Percentiles rank a stretch among this genome's conserved stretches.
Conservation (phyloP, 2,888 invertebrate species). For the Polydrusus pterygomalis region DNA sequence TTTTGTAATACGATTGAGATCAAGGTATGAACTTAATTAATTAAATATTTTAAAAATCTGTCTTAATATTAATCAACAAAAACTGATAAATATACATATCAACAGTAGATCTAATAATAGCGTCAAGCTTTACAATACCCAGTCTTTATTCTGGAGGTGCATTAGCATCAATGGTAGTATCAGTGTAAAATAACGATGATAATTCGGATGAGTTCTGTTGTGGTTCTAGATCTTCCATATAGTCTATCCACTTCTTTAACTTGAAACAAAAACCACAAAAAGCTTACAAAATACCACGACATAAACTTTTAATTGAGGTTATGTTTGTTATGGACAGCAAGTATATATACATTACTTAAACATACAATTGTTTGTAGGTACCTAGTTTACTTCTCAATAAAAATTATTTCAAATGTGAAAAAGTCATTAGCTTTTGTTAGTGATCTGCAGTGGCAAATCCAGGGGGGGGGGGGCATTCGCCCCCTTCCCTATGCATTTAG, state of each 20-base stretch:
- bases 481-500: too few species aligned
- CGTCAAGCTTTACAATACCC: too few species aligned
- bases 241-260: conserved; percentile 32
- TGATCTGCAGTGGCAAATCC: too few species aligned
- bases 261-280: neutral
- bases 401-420: too few species aligned
- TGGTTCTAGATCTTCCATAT: conserved; percentile 8
- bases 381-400: neutral
- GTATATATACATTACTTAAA: neutral
- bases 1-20: neutral
- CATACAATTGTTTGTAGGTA: too few species aligned
- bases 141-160: too few species aligned
- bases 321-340: neutral
- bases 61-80: too few species aligned
- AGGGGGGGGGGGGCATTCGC: too few species aligned
- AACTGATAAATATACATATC: too few species aligned
- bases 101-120: too few species aligned
- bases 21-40: conserved; percentile 4
- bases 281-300: neutral
- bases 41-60: neutral
- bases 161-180: neutral
- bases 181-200: neutral
- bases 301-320: neutral
- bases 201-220: neutral
- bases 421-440: too few species aligned